Conservation (phyloP, 2,113 vertebrate genomes). For the Oxygymnocypris stewartii region DNA sequence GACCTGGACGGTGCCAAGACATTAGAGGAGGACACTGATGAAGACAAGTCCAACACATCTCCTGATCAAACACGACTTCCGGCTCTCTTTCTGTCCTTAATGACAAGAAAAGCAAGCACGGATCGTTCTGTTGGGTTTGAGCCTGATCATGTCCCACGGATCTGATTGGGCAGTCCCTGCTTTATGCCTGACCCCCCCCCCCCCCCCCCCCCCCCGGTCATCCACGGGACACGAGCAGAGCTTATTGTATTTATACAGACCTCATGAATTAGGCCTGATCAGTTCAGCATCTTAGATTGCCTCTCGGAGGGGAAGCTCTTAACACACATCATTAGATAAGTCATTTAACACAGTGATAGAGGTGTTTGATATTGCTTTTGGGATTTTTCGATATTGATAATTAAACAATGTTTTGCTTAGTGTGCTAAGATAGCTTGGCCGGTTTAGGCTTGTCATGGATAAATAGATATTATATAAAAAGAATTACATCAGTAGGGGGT, state of each 20-base stretch:
- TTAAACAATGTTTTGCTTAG: background rate
- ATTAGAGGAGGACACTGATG: constrained; percentile 39
- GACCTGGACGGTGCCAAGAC: constrained; percentile 55
- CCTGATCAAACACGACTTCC: background rate
- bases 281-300: constrained; percentile 63
- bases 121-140: constrained; percentile 44
- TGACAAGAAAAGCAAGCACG: constrained; percentile 40
- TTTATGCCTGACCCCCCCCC: too few species aligned
- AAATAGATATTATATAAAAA: background rate
- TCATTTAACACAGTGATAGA: background rate
- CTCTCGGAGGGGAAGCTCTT: constrained; percentile 26
- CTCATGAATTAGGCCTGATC: constrained; percentile 53
- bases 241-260: constrained; percentile 63
- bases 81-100: background rate
- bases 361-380: background rate
- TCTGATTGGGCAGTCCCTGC: constrained; percentile 52
- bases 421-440: background rate
- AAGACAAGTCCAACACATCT: background rate
- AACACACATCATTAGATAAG: constrained; percentile 18
- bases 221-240: background rate
- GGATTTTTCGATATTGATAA: background rate
- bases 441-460: background rate
- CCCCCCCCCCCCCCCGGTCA: background rate
- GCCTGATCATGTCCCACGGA: constrained; percentile 57
- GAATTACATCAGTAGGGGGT: background rate